A percentile compares a stretch with the other conserved stretches of the same genome.
Conservation (phyloP, 92 coral and sea anemone species). For the Porites evermanni region DNA sequence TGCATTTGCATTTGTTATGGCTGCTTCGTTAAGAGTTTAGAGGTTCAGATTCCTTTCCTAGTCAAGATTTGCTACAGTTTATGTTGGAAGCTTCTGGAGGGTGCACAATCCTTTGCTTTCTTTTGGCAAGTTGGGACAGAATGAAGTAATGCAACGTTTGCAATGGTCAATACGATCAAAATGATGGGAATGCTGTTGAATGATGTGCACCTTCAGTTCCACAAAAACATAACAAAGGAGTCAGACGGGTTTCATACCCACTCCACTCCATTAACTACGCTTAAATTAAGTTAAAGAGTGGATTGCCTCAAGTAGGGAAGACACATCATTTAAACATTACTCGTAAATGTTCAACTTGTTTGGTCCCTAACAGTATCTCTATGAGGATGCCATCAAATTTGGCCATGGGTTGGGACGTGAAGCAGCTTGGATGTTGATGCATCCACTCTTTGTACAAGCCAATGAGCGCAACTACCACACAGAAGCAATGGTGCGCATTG, state of each 20-base stretch:
- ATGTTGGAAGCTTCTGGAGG: no score
- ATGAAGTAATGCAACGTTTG: no score
- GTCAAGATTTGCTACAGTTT: not conserved
- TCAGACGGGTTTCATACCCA: no score
- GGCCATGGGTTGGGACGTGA: conserved; percentile 51
- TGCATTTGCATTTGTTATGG: conserved; percentile 39
- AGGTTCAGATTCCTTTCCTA: conserved; percentile 37
- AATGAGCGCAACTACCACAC: conserved; percentile 44
- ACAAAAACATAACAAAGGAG: no score
- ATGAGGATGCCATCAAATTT: conserved; percentile 29
- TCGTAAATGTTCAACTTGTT: conserved; percentile 38
- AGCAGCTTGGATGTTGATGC: conserved; percentile 34
- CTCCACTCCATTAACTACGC: not conserved
- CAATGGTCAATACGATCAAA: no score
- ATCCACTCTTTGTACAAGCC: conserved; percentile 53
- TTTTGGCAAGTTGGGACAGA: no score
- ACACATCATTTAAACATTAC: conserved; percentile 27
- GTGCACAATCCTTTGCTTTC: no score
- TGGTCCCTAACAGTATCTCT: conserved; percentile 49
- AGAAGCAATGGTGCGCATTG: conserved; percentile 49
- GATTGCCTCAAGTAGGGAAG: conserved; percentile 17
- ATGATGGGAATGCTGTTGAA: no score
- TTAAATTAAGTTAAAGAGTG: conserved; percentile 19
- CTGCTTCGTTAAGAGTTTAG: conserved; percentile 3
- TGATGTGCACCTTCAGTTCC: no score